Base-by-base conservation (phyloP, 2,797 vertebrate genomes). In the Halcyon chelicuti region DNA sequence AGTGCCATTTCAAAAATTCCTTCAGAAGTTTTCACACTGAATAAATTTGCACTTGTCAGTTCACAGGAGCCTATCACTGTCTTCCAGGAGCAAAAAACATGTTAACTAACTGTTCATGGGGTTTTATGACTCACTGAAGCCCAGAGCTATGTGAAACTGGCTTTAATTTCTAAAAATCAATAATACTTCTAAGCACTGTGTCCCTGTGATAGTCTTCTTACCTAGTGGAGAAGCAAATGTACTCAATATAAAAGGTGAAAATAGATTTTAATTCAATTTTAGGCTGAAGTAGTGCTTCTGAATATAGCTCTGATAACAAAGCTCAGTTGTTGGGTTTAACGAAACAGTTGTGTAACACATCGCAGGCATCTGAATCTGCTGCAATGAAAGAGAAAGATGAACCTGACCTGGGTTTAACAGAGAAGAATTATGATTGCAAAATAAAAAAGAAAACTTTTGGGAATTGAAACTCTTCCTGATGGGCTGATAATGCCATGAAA, bases 101-200 rank as follows among this genome's bases (percentile, higher is more conserved):
- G 57, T 68, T 85, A 95, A 89, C 60, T 91, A 85, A 63, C 49
- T 54, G 33, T 83, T 89, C 68, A 84, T 90, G 62, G 79, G 57
- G 60, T 83, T 95, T 90, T 83, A 77, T 93, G 57, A 93, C 71
- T 94, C 94, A 85, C 26, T 67, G 86, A 96, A 92, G 63, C 78
- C 57, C 55, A 39, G 35, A 87, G 87, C 62, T 83, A 60, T 60
- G 73, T 81, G 94, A 88, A 96, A 93, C 68, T 72, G 49, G 60
- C 87, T 95, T 96, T 96, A 93, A 93, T 96, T 97, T 94, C 78
- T 91, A 79, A 91, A 96, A 94, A 92, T 96, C 95, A 91, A 86
- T 94, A 92, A 58, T 51, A 65, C 14, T 13, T 92, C 84, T 61
- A 91, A 93, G 85, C 25, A 61, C 12, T 58, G 17, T 86, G 57